Conservation (phyloP, 2,888 invertebrate species). For the Brachyopa scutellaris region DNA sequence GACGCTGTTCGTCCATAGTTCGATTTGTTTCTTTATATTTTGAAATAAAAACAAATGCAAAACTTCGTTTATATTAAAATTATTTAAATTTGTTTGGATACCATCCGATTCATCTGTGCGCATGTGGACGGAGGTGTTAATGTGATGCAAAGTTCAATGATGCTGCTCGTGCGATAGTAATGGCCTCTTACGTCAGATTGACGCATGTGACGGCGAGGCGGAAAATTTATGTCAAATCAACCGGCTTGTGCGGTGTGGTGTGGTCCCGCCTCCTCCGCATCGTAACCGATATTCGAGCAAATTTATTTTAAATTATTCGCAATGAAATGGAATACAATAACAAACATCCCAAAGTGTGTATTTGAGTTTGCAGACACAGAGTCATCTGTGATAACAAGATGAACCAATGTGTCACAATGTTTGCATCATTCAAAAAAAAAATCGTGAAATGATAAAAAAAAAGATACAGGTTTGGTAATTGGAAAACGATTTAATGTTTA, state of each 20-base stretch:
- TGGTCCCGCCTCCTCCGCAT: too few species aligned
- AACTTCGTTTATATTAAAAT: too few species aligned
- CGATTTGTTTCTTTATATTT: constrained; percentile 23
- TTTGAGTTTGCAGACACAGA: constrained; percentile 1
- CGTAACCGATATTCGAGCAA: too few species aligned
- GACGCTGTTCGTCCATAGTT: neutral
- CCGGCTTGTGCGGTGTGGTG: neutral
- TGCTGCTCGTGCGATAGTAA: neutral
- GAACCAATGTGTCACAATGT: constrained; percentile 26
- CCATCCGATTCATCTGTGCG: neutral
- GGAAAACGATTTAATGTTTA: too few species aligned
- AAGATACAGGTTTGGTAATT: neutral
- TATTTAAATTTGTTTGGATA: neutral
- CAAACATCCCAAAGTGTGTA: too few species aligned
- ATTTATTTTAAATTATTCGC: neutral
- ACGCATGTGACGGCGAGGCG: constrained; percentile 11
- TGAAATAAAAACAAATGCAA: neutral
- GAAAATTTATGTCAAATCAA: neutral
- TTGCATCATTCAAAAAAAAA: constrained; percentile 38
- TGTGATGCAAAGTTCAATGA: neutral
- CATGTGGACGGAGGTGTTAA: neutral
- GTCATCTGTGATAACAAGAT: neutral
- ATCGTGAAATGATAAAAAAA: neutral
- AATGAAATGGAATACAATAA: neutral
- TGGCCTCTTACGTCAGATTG: constrained; percentile 15